Base-by-base conservation (phyloP, 2,113 vertebrate species). In the Hydrochoerus hydrochaeris region DNA sequence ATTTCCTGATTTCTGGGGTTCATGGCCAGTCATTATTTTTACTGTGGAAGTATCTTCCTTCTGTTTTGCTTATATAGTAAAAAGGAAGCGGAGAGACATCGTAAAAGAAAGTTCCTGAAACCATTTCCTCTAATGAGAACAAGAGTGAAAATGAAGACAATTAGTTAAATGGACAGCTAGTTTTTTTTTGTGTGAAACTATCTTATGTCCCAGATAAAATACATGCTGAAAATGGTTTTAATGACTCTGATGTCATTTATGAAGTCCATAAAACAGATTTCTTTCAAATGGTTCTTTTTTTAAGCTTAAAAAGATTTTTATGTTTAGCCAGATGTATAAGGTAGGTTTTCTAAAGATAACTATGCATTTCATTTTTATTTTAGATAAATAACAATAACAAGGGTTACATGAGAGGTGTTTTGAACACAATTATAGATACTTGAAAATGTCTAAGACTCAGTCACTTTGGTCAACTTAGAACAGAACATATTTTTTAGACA, bases 171-270 rank as follows among this genome's bases (percentile, higher is more conserved):
- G n/a, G 28, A 71, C 19, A 90, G 71, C 84, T 67, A 52, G 10
- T 57, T 65, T 69, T 46, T 46, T 89, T 93, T 58, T 12, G 49
- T 91, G 73, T n/a, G 65, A 95, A 97, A 85, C 30, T 83, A 20
- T 71, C 6, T 2, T 54, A 9, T 46, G 84, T 82, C 62, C 90
- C 83, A 86, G 24, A 65, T 73, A 93, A 96, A 85, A 85, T 22
- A 1, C 67, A 89, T 71, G 7, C 8, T 95, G 57, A 81, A 85
- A 94, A 75, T 12, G 41, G 30, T 90, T 93, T 91, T 80, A 62
- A 71, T 96, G 60, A 52, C 46, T 86, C 95, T 88, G n/a, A 89
- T 91, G 49, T 65, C 86, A 85, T 57, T 67, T 73, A 62, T 81
- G 87, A 97, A 92, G 5, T 90, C 22, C 7, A 57, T 80, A 65